phyloP scores from a whole-genome alignment of 1,140 invertebrate genomes.

The Diploscapter pachys region DNA sequence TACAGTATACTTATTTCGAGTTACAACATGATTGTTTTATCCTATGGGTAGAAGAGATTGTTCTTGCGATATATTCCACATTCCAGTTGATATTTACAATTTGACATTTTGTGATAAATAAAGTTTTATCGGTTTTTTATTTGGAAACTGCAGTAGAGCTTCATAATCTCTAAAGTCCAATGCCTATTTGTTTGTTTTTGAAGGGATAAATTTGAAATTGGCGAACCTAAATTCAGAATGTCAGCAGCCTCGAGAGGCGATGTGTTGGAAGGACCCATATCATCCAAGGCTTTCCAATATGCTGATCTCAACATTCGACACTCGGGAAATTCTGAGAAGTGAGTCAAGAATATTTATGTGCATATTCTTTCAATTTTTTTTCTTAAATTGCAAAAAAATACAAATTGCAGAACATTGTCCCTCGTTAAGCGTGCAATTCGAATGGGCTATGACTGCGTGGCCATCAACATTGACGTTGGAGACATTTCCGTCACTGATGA shows the following conservation, averaged over 20 bases:
- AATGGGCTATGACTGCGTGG: slow-evolving; percentile 57
- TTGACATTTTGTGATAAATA: too few species aligned
- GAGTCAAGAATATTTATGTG: background rate
- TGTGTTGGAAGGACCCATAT: too few species aligned
- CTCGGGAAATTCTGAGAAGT: slow-evolving; percentile 44
- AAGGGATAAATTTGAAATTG: background rate
- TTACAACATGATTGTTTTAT: too few species aligned
- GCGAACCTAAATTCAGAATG: slow-evolving; percentile 10
- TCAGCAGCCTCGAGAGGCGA: slow-evolving; percentile 2
- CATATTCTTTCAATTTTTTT: background rate
- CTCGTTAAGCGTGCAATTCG: slow-evolving; percentile 49
- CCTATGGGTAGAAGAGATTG: too few species aligned
- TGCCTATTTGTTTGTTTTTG: too few species aligned
- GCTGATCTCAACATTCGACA: slow-evolving; percentile 56
- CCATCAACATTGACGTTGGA: slow-evolving; percentile 54
- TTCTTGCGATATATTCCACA: too few species aligned
- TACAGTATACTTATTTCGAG: too few species aligned
- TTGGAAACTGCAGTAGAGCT: too few species aligned
- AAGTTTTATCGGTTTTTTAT: too few species aligned
- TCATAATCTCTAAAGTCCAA: too few species aligned
- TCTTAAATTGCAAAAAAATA: background rate
- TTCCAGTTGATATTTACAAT: too few species aligned
- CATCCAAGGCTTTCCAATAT: slow-evolving; percentile 40
- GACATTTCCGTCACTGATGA: slow-evolving; percentile 36
- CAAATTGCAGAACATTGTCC: slow-evolving; percentile 31